These are phyloP conservation scores for Daubentonia madagascariensis DNA, from an alignment of 2,113 vertebrate genomes.

Conservation along the genomic window DNA sequence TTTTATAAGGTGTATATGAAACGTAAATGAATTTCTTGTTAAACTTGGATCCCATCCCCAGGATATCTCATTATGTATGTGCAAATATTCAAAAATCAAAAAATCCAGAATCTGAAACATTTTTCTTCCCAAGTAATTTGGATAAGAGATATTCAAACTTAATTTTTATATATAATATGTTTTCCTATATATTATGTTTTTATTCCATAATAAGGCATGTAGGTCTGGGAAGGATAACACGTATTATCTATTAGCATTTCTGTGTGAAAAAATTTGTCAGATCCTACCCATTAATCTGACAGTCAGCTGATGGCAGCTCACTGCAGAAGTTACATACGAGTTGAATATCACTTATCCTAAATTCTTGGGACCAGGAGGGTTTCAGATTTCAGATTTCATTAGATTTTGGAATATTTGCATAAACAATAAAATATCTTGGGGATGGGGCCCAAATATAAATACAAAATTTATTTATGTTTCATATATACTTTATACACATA, in stretches of 20 bases:
- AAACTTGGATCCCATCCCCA: background rate
- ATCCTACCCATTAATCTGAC: background rate
- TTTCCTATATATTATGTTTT: background rate
- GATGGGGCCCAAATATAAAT: too few species aligned
- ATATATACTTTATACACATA: too few species aligned
- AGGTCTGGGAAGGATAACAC: background rate
- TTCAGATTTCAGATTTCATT: background rate
- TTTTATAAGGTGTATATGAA: background rate
- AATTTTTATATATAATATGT: background rate
- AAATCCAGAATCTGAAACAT: background rate
- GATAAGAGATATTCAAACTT: background rate
- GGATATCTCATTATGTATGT: background rate
- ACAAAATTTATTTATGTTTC: too few species aligned
- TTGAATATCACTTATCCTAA: background rate
- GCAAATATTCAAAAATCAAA: background rate
- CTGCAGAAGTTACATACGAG: background rate
- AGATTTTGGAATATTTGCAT: too few species aligned
- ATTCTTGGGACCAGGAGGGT: background rate
- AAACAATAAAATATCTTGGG: too few species aligned
- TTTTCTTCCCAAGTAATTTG: background rate
- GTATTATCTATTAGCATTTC: background rate
- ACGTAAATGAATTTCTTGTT: background rate
- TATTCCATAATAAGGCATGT: background rate
- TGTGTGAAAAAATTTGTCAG: background rate
- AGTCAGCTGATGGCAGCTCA: background rate